phyloP scores from a whole-genome alignment of 2,797 vertebrate genomes.

The Aphelocoma californica region DNA sequence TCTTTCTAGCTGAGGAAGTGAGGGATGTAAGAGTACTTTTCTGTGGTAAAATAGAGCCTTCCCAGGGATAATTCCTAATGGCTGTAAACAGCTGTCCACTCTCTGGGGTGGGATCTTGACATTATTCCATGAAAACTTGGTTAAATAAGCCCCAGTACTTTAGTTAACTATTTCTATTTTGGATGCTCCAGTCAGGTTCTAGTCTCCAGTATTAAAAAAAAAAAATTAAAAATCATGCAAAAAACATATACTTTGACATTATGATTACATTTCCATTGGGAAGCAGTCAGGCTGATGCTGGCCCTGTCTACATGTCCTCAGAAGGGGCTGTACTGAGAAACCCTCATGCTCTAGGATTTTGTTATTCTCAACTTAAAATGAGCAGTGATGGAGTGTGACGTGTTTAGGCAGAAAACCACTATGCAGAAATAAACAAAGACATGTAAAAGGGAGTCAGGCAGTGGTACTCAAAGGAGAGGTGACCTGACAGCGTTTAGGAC shows the following conservation, averaged over 20 bases:
- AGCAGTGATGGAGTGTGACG: neutral
- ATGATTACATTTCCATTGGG: neutral
- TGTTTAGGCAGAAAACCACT: neutral
- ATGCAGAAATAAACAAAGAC: neutral
- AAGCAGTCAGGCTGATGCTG: neutral
- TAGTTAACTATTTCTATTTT: neutral
- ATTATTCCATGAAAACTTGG: neutral
- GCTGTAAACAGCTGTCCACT: neutral
- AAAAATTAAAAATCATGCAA: accelerated
- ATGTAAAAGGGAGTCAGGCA: neutral
- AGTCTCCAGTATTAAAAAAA: neutral
- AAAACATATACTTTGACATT: neutral
- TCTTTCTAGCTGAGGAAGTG: neutral
- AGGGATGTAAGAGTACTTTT: neutral
- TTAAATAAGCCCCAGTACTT: neutral
- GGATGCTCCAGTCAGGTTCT: neutral
- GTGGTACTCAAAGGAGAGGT: neutral
- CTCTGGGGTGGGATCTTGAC: neutral
- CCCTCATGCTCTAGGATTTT: neutral
- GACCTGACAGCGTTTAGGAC: neutral
- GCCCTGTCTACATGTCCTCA: neutral
- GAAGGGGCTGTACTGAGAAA: neutral
- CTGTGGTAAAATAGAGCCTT: neutral
- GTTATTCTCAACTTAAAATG: neutral
- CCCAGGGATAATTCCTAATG: neutral